Evolutionary conservation across 2,888 invertebrate genomes (phyloP).

Genomic region (Pemphredon lugubris): DNA sequence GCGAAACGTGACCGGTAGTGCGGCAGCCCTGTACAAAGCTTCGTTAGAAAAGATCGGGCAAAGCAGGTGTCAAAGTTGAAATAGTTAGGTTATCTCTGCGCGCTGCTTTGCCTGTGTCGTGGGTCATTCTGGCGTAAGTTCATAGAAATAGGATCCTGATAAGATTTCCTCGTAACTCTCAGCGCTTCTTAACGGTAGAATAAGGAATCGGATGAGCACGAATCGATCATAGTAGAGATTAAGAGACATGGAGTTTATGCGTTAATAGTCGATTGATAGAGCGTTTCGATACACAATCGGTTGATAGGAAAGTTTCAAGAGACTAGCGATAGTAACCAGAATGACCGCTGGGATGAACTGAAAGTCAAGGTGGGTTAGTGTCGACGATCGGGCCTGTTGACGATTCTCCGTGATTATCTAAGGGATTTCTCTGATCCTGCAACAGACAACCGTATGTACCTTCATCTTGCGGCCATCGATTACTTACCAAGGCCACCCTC

Average conservation of each 20-base stretch:
- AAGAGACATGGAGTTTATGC: constrained; percentile 18
- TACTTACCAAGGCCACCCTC: constrained; percentile 78
- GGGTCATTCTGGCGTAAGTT: constrained; percentile 70
- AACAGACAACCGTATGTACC: constrained; percentile 75
- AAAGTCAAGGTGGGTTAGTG: constrained; percentile 65
- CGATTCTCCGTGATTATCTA: constrained; percentile 17
- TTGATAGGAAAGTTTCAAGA: constrained; percentile 17
- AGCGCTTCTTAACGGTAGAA: no score
- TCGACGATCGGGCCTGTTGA: constrained; percentile 29
- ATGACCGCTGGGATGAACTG: constrained; percentile 63
- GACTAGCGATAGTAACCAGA: constrained; percentile 53
- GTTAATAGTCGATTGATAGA: constrained; percentile 22
- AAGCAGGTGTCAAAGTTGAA: constrained; percentile 15
- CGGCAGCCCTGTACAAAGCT: constrained; percentile 86
- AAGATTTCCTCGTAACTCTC: not conserved
- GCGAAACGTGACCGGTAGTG: constrained; percentile 92
- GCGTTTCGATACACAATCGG: constrained; percentile 13
- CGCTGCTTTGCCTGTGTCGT: constrained; percentile 57
- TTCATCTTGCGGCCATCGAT: constrained; percentile 78
- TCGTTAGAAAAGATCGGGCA: constrained; percentile 67
- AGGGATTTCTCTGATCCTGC: constrained; percentile 57
- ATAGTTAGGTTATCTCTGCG: constrained; percentile 38
- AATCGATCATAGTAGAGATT: constrained; percentile 15
- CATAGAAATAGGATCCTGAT: constrained; percentile 7
- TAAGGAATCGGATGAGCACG: constrained; percentile 10